Evolutionary conservation across 1,140 invertebrate species (phyloP).

Genomic region (Ips typographus): DNA sequence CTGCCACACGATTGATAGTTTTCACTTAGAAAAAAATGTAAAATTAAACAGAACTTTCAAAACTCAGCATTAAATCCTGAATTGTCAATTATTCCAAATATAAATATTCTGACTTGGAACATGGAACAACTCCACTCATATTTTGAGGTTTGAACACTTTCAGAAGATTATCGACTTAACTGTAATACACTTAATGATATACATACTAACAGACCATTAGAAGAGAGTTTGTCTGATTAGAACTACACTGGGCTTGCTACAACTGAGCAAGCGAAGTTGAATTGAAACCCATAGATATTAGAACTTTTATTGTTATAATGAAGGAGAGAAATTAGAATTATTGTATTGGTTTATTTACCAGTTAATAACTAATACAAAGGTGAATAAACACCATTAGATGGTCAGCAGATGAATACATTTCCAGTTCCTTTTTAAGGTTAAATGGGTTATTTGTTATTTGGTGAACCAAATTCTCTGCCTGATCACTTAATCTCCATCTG

Average conservation of each 20-base stretch:
- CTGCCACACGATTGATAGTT: neutral
- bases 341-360: no score
- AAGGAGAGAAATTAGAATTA: neutral
- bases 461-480: no score
- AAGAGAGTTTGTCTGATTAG: slow-evolving; percentile 11
- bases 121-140: slow-evolving; percentile 57
- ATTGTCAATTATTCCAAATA: slow-evolving; percentile 56
- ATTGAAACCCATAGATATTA: slow-evolving; percentile 27
- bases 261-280: neutral
- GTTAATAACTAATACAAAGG: no score
- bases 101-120: slow-evolving; percentile 72
- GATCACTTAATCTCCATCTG: no score
- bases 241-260: neutral
- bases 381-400: no score
- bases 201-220: slow-evolving; percentile 13
- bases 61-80: slow-evolving; percentile 47
- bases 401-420: no score
- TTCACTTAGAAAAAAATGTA: no score
- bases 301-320: slow-evolving; percentile 22
- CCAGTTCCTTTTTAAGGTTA: no score
- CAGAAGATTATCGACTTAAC: slow-evolving; percentile 61
- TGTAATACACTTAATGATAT: slow-evolving; percentile 18
- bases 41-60: neutral
- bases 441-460: no score
- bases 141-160: slow-evolving; percentile 75